phyloP scores from a whole-genome alignment of 2,797 vertebrate species.

The Echeneis naucrates region DNA sequence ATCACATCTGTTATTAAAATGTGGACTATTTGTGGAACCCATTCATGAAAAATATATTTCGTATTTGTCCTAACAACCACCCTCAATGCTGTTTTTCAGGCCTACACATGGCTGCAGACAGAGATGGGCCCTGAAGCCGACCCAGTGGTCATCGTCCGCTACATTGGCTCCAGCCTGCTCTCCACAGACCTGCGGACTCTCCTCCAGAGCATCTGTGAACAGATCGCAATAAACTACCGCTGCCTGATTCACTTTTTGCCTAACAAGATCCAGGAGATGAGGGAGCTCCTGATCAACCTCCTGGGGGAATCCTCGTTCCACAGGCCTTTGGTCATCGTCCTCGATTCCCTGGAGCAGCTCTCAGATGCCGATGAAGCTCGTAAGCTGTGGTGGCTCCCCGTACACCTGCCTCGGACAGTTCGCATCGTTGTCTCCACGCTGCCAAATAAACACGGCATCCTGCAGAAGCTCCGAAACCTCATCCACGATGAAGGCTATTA shows the following conservation, averaged over 20 bases:
- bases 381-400: conserved; percentile 98
- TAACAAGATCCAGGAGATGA: conserved; percentile 96
- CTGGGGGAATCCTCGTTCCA: conserved; percentile 95
- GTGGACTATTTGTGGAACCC: neutral
- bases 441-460: conserved; percentile 97
- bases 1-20: neutral
- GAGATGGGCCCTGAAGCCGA: conserved; percentile 96
- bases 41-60: neutral
- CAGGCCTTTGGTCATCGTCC: conserved; percentile 93
- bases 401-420: conserved; percentile 94
- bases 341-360: conserved; percentile 96
- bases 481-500: conserved; percentile 94
- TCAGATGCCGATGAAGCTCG: conserved; percentile 95
- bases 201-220: conserved; percentile 97
- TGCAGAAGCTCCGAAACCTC: conserved; percentile 95
- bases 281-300: conserved; percentile 95
- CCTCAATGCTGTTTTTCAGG: conserved; percentile 84
- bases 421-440: conserved; percentile 95
- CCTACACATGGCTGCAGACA: conserved; percentile 94
- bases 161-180: conserved; percentile 92
- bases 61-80: conserved; percentile 16
- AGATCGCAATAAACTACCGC: conserved; percentile 95
- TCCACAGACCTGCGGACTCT: conserved; percentile 93
- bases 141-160: conserved; percentile 95
- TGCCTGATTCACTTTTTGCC: conserved; percentile 97